Conservation (phyloP, 2,113 vertebrate genomes). For the Perca flavescens region DNA sequence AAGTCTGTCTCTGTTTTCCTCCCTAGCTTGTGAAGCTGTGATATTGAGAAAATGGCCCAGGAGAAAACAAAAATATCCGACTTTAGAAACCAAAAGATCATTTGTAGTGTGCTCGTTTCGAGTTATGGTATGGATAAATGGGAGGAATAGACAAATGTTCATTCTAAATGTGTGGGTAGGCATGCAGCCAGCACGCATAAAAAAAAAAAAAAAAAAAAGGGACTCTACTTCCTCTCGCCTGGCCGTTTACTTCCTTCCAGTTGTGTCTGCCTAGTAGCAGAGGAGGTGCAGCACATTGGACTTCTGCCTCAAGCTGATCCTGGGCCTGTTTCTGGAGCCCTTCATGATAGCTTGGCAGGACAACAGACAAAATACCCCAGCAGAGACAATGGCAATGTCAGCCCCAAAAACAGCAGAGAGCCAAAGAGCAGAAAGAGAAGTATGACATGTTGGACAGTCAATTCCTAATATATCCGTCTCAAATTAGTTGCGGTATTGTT, state of each 20-base stretch:
- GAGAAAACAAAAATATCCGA: background rate
- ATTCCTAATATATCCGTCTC: conserved; percentile 30
- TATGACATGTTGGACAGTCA: conserved; percentile 23
- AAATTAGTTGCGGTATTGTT: conserved; percentile 32
- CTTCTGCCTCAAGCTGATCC: conserved; percentile 48
- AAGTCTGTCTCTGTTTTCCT: conserved; percentile 5
- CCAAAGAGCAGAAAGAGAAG: background rate
- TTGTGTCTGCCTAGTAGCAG: conserved; percentile 42
- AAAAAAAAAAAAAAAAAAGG: background rate
- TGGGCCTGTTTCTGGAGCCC: conserved; percentile 46
- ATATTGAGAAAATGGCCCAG: conserved; percentile 11
- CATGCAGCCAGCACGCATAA: conserved; percentile 7
- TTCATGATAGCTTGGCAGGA: conserved; percentile 64
- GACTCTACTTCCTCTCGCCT: background rate
- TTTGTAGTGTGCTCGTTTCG: background rate
- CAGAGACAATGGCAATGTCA: conserved; percentile 44
- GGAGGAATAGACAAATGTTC: conserved; percentile 3
- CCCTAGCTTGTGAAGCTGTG: background rate
- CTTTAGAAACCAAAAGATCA: background rate
- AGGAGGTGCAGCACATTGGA: conserved; percentile 40
- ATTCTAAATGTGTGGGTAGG: conserved; percentile 11
- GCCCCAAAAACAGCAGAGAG: conserved; percentile 45
- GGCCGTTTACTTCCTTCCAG: conserved; percentile 46
- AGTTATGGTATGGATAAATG: conserved; percentile 7
- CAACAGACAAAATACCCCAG: conserved; percentile 59